phyloP scores from a whole-genome alignment of 2,888 invertebrate species.

The Druceiella hillmani region DNA sequence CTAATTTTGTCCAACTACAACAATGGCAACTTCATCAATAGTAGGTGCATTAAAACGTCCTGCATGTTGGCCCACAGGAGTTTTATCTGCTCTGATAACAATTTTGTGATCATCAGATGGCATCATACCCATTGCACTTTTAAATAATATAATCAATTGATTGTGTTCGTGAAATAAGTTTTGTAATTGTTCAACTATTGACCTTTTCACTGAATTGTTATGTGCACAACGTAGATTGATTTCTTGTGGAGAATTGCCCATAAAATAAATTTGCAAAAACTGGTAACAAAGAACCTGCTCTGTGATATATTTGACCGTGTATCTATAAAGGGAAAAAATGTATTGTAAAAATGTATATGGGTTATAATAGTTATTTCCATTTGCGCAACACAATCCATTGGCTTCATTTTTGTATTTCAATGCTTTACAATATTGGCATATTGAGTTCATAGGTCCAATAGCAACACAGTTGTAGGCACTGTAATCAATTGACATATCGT shows the following conservation, averaged over 20 bases:
- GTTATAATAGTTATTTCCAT: too few species aligned
- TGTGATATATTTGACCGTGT: too few species aligned
- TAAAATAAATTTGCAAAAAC: constrained; percentile 15
- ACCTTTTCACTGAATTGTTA: constrained; percentile 14
- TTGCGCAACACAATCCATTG: too few species aligned
- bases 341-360: too few species aligned
- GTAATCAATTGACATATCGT: too few species aligned
- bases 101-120: constrained; percentile 28
- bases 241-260: constrained; percentile 11
- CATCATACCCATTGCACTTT: constrained; percentile 25
- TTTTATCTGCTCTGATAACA: constrained; percentile 28
- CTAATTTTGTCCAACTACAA: constrained; percentile 17
- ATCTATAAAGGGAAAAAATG: too few species aligned
- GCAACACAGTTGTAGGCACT: too few species aligned
- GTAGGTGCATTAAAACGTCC: constrained; percentile 28
- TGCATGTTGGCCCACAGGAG: constrained; percentile 26
- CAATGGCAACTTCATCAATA: constrained; percentile 22
- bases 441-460: too few species aligned
- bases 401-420: too few species aligned
- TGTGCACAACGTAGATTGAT: constrained; percentile 8
- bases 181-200: constrained; percentile 26
- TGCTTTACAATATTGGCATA: too few species aligned
- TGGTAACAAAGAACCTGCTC: too few species aligned
- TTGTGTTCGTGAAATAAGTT: constrained; percentile 23
- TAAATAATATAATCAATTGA: constrained; percentile 24